Base-by-base conservation (phyloP, 2,113 vertebrate genomes). In the Aptenodytes forsteri region DNA sequence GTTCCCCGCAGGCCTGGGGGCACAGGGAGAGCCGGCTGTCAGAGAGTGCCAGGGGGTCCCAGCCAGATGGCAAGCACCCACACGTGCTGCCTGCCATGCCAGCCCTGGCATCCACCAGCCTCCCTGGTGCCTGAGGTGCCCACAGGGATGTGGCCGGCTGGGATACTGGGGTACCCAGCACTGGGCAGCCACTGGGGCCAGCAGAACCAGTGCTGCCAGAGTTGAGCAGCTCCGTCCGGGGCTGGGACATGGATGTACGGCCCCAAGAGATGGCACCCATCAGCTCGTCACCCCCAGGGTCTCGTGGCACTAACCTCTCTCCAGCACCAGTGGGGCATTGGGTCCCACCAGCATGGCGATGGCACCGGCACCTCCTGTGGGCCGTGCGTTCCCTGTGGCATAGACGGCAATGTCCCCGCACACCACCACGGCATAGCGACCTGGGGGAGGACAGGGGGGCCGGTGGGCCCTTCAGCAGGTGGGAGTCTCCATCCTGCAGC, bases 301-400 rank as follows among this genome's bases (percentile, higher is more conserved):
- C 32, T 55, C 8, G 0, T 0, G 17, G 11, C 77, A 98, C 98
- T 3, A 5, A 98, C 98, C 98, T 98, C 97, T 97, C 89, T 98
- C 98, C 30, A 99, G 96, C 36, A 96, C 96, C 88, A 98, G 95
- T 0, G 98, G 98, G n/a, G 98, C 98, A 0, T 98, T 83, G 36
- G 98, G 98, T 36, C 98, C 98, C 47, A 98, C 96, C 94, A 99
- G 97, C 98, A 99, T 98, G 12, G 98, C 98, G 2, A 98, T 95
- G 7, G 98, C 98, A 13, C 98, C 98, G 0, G 98, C 98, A 4
- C 98, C 98, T 16, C 98, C 98, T 0, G 98, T 98, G 69, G 98
- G 98, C 26, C 98, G 97, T 0, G 97, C 97, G 0, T 97, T 98
- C 11, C 98, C 98, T 0, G 75, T 97, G 58, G 98, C 97, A 0